Evolutionary conservation across 2,113 vertebrate genomes (phyloP), one percentile per base, ranked within the genome.

Genomic region (Conger conger): DNA sequence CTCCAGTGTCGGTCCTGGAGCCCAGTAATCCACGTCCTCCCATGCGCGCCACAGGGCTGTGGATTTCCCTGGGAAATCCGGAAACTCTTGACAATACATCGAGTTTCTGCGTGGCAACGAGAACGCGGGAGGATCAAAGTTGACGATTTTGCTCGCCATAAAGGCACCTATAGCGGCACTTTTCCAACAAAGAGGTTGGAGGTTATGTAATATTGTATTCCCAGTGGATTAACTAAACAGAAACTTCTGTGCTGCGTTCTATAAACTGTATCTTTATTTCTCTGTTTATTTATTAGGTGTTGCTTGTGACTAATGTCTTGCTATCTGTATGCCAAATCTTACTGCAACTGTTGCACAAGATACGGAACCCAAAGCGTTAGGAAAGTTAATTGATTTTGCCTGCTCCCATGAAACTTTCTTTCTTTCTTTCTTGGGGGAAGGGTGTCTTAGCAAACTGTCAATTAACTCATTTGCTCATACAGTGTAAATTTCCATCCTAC

Each of bases 21-120:
- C 9, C 81, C n/a, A 27, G 45, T 27, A 76, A 36, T 38, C 40
- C 73, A 57, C 50, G 57, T 57, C 77, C 83, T 84, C 36, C 38
- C 20, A 30, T 54, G 42, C 63, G 33, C 60, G 68, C 45, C 6
- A 78, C 27, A 86, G 17, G 60, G 73, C 54, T 68, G 35, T 42
- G 35, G 36, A 11, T 68, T 82, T 82, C 81, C 54, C 38, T 13
- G 77, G 77, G 77, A 79, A 38, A 79, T 79, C 77, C 81, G 81
- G 23, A 82, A 73, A 23, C 57, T n/a, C 57, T n/a, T 40, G 63
- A 82, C 81, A 68, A 82, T 82, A 63, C 57, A 8, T 68, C 4
- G 27, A 33, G 57, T 82, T 33, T 73, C 81, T 38, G 63, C 27
- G 30, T 82, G 60, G 81, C 68, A 82, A 27, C 30, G 60, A 37